phyloP scores from a whole-genome alignment of 2,113 vertebrate species.

The Coreoperca whiteheadi region DNA sequence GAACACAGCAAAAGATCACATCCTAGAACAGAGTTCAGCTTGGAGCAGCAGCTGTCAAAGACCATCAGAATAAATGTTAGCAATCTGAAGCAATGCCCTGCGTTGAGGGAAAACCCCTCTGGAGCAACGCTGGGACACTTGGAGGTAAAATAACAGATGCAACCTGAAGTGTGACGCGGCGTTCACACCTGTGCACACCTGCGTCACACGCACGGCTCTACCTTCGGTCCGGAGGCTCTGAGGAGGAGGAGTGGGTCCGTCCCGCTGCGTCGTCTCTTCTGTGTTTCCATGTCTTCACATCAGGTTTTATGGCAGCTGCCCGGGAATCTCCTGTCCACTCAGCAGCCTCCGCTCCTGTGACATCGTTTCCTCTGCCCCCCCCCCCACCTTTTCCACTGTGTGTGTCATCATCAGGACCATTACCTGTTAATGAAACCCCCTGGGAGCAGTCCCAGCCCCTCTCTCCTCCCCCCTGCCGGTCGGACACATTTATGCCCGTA shows the following conservation, averaged over 20 bases:
- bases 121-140: not conserved
- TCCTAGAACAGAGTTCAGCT: not conserved
- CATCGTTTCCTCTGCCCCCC: constrained; percentile 51
- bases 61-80: no score
- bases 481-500: no score
- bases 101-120: no score
- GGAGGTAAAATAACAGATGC: not conserved
- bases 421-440: constrained; percentile 55
- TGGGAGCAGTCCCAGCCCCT: constrained; percentile 23
- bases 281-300: constrained; percentile 53
- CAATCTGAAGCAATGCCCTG: no score
- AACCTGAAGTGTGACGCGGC: not conserved
- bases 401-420: constrained; percentile 50
- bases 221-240: constrained; percentile 9
- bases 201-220: not conserved
- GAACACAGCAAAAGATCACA: not conserved
- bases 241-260: constrained; percentile 1
- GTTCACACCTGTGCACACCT: constrained; percentile 32
- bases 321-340: constrained; percentile 61
- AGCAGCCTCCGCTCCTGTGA: constrained; percentile 47
- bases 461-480: no score
- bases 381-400: constrained; percentile 29
- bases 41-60: no score
- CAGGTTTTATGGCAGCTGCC: constrained; percentile 73
- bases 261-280: constrained; percentile 36